Evolutionary conservation across 1,140 invertebrate species (phyloP).

Genomic region (Laupala kohalensis): DNA sequence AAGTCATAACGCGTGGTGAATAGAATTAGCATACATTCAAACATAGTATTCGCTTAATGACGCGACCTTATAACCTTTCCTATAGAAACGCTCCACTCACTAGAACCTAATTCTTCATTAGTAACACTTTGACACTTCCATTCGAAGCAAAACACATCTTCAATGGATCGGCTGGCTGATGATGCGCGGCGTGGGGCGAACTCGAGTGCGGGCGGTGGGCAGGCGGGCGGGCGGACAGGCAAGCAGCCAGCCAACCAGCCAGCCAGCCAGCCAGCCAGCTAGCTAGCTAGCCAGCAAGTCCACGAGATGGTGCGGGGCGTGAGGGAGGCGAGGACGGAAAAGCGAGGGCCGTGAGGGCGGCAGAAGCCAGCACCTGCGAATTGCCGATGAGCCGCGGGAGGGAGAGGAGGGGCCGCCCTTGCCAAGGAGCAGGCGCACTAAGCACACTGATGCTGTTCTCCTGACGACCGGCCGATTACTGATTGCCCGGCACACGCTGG

Average conservation of each 20-base stretch:
- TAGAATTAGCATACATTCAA: neutral
- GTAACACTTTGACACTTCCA: neutral
- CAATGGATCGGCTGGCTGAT: neutral
- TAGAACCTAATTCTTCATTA: neutral
- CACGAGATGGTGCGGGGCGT: too few species aligned
- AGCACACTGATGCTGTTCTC: neutral
- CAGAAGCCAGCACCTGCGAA: constrained; percentile 1
- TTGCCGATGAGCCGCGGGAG: neutral
- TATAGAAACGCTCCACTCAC: too few species aligned
- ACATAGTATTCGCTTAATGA: neutral
- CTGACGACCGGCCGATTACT: constrained; percentile 9
- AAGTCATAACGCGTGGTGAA: neutral
- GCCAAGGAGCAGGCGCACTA: neutral
- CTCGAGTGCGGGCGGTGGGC: neutral
- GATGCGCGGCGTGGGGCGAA: neutral
- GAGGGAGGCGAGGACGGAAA: too few species aligned
- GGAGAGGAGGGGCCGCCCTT: neutral
- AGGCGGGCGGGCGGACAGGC: neutral
- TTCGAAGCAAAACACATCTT: neutral
- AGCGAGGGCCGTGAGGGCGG: too few species aligned
- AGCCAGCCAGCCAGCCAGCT: neutral
- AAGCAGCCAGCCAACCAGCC: neutral
- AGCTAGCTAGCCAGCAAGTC: too few species aligned
- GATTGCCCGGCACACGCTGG: constrained; percentile 6
- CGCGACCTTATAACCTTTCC: too few species aligned